Conservation (phyloP, 2,888 invertebrate genomes). For the Pyrrhia umbra region DNA sequence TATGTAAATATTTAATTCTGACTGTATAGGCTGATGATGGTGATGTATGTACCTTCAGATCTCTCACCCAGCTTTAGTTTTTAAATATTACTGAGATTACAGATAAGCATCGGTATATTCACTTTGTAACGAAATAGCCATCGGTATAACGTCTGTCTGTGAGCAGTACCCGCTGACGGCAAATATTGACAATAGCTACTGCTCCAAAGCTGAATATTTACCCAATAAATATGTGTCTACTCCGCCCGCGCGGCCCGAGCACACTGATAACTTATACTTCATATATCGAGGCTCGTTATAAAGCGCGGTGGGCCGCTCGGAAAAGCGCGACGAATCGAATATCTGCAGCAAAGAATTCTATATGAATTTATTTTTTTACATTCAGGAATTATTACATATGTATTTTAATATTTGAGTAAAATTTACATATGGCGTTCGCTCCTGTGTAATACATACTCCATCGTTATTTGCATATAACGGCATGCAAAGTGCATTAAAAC, state of each 20-base stretch:
- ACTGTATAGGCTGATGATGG: too few species aligned
- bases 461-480: too few species aligned
- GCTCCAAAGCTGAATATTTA: constrained; percentile 53
- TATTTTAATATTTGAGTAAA: background rate
- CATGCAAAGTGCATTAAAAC: background rate
- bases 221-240: constrained; percentile 48
- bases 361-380: background rate
- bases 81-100: background rate
- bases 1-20: too few species aligned
- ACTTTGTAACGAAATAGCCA: constrained; percentile 7
- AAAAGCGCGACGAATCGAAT: constrained; percentile 31
- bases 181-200: constrained; percentile 54
- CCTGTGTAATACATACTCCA: background rate
- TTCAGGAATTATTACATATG: background rate
- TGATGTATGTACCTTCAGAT: background rate
- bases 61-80: background rate
- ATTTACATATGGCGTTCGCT: background rate
- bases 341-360: constrained; percentile 9
- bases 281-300: constrained; percentile 32
- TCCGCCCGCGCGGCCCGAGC: constrained; percentile 27
- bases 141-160: constrained; percentile 27
- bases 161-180: constrained; percentile 29
- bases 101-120: background rate
- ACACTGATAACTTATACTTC: constrained; percentile 40
- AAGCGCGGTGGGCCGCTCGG: constrained; percentile 17